Evolutionary conservation across 2,888 invertebrate species (phyloP).

Genomic region (Drosophila acutilabella): DNA sequence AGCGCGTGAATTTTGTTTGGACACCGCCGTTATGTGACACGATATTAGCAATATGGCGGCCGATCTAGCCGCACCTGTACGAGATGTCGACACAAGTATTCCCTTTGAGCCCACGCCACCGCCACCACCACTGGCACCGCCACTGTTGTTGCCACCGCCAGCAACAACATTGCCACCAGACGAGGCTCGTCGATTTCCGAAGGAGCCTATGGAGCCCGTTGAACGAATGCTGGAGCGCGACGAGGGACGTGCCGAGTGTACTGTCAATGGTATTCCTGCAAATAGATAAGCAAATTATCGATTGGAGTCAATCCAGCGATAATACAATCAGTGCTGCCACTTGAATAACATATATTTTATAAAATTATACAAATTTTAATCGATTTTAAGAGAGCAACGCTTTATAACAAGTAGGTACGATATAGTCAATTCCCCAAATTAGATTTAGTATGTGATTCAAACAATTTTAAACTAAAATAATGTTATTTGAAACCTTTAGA

Average conservation of each 20-base stretch:
- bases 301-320: neutral
- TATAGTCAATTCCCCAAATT: too few species aligned
- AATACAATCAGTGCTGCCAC: too few species aligned
- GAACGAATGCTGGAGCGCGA: slow-evolving; percentile 88
- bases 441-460: too few species aligned
- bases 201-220: slow-evolving; percentile 86
- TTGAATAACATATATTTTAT: too few species aligned
- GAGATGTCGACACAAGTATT: slow-evolving; percentile 91
- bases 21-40: slow-evolving; percentile 90
- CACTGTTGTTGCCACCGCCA: slow-evolving; percentile 85
- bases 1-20: slow-evolving; percentile 85
- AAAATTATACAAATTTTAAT: too few species aligned
- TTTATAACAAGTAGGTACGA: too few species aligned
- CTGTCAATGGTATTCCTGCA: slow-evolving; percentile 87
- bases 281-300: neutral
- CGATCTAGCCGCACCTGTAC: slow-evolving; percentile 97
- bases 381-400: too few species aligned
- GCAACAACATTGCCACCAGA: slow-evolving; percentile 86
- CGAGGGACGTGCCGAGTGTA: slow-evolving; percentile 88
- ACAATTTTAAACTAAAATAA: too few species aligned
- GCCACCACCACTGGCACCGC: slow-evolving; percentile 78
- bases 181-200: slow-evolving; percentile 85
- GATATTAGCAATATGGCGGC: slow-evolving; percentile 98
- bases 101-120: slow-evolving; percentile 87
- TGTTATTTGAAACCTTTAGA: too few species aligned